Base-by-base conservation (phyloP, 2,113 vertebrate species). In the Bubo blakistoni region DNA sequence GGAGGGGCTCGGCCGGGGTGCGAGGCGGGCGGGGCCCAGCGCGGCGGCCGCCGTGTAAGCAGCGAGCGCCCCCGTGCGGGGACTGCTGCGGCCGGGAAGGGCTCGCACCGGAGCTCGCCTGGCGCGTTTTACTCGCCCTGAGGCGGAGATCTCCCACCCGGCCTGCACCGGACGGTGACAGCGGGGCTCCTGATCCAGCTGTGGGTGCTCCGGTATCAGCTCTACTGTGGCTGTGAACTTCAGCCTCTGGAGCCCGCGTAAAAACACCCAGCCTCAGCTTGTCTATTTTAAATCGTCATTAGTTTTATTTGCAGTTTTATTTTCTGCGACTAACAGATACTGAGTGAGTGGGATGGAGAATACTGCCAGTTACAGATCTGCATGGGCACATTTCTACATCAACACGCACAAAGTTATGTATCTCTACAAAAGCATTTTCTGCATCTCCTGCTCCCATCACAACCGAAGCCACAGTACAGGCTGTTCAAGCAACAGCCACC, bases 331-430 rank as follows among this genome's bases (percentile, higher is more conserved):
- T 5, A 15, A 15, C 19, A 32, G 38, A 20, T 3, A 4, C 5
- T 0, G 44, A 25, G 13, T 1, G 26, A 0, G 6, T 5, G 12
- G 25, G 13, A 61, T 0, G 1, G 47, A 36, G 11, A n/a, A 5
- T 6, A 10, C 47, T 10, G 46, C 78, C 24, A 2, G 3, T 19
- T 6, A 8, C 20, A 11, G n/a, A 18, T 2, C 22, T 2, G 24
- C 58, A 12, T 1, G 16, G 55, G 14, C n/a, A 30, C 16, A 3
- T 9, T 5, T 14, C 38, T 6, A 22, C 65, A 30, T 6, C 55
- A 7, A 8, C 13, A 13, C 30, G 8, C 22, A 42, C 13, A 24
- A 3, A 22, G 36, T 4, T 24, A 25, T 3, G 6, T 1, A 3
- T 20, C 46, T 38, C 59, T 44, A 16, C 54, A 20, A 19, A 32